Percentiles rank a stretch among this genome's conserved stretches.
Conservation (phyloP, 2,888 invertebrate genomes). For the Hypselothyrea guttata region DNA sequence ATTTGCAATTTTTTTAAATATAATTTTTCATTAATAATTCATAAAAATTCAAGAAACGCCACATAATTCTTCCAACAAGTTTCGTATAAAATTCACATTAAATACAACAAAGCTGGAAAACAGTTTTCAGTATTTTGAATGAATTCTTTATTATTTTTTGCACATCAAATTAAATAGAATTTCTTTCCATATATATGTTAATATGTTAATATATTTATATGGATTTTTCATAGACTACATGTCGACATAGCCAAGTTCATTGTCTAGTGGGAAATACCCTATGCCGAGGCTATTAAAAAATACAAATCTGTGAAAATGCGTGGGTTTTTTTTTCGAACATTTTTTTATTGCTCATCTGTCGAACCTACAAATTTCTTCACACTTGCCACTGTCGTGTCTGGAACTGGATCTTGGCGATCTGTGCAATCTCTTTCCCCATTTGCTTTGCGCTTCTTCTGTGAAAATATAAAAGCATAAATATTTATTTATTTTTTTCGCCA, state of each 20-base stretch:
- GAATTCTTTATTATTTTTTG: too few relatives aligned
- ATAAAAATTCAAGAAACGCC: too few relatives aligned
- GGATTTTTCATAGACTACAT: background rate
- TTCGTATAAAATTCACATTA: too few relatives aligned
- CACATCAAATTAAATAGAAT: too few relatives aligned
- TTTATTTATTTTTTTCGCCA: slow-evolving; percentile 37
- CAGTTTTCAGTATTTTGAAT: too few relatives aligned
- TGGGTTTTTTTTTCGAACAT: slow-evolving; percentile 41
- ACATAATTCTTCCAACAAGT: too few relatives aligned
- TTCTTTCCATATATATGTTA: too few relatives aligned
- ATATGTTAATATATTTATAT: background rate
- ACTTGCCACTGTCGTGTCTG: slow-evolving; percentile 52
- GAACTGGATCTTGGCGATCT: slow-evolving; percentile 18
- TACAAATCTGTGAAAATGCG: slow-evolving; percentile 41
- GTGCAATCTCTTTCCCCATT: slow-evolving; percentile 20
- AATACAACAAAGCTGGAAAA: too few relatives aligned
- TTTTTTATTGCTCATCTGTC: slow-evolving; percentile 35
- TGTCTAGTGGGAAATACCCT: slow-evolving; percentile 12
- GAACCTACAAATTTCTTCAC: slow-evolving; percentile 48
- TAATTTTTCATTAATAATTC: background rate
- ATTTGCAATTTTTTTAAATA: background rate
- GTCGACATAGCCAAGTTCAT: slow-evolving; percentile 23
- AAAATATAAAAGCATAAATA: slow-evolving; percentile 57
- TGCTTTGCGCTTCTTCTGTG: slow-evolving; percentile 1
- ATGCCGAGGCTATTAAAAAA: slow-evolving; percentile 11